A percentile compares a stretch with the other conserved stretches of the same genome.
These are phyloP conservation scores for Syngnathus scovelli DNA, from an alignment of 2,113 vertebrate species.

Conservation along the genomic window DNA sequence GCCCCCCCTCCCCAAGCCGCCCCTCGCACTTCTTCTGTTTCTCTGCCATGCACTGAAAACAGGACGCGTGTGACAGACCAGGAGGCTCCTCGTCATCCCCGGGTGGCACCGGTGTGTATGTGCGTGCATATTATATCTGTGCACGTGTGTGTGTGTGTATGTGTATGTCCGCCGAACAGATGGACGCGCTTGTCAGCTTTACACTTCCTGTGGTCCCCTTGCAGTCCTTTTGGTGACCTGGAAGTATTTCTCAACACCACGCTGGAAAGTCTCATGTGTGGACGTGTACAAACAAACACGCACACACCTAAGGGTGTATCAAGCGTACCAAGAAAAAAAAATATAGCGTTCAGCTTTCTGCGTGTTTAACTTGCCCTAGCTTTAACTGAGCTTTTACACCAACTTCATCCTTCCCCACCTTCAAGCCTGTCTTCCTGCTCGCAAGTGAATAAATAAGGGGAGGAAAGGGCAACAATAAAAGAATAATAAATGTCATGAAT, in stretches of 20 bases:
- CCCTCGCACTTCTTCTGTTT: conserved; percentile 31
- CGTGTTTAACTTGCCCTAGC: conserved; percentile 1
- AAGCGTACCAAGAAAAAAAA: conserved; percentile 32
- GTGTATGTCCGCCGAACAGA: conserved; percentile 28
- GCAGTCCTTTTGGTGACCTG: conserved; percentile 10
- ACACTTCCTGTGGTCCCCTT: conserved; percentile 11
- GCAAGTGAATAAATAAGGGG: conserved; percentile 18
- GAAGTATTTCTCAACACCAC: conserved; percentile 14
- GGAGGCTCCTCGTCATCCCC: conserved; percentile 49
- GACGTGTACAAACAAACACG: conserved; percentile 5
- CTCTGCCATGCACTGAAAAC: conserved; percentile 53
- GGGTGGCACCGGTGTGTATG: conserved; percentile 19
- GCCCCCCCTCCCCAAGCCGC: not conserved
- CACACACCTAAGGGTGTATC: conserved; percentile 14
- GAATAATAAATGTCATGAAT: conserved; percentile 53
- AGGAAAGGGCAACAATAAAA: conserved; percentile 54
- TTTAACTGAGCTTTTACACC: not conserved
- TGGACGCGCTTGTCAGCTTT: conserved; percentile 10
- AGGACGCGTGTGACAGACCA: conserved; percentile 50
- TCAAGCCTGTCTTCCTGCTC: conserved; percentile 7
- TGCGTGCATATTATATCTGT: conserved; percentile 3
- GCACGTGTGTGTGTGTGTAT: conserved; percentile 1
- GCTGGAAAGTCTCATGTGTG: not conserved
- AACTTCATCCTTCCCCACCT: conserved; percentile 6
- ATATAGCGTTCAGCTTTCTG: conserved; percentile 9